Evolutionary conservation across 2,888 invertebrate species (phyloP), one percentile per base, ranked within the genome.

Genomic region (Cloeon dipterum): DNA sequence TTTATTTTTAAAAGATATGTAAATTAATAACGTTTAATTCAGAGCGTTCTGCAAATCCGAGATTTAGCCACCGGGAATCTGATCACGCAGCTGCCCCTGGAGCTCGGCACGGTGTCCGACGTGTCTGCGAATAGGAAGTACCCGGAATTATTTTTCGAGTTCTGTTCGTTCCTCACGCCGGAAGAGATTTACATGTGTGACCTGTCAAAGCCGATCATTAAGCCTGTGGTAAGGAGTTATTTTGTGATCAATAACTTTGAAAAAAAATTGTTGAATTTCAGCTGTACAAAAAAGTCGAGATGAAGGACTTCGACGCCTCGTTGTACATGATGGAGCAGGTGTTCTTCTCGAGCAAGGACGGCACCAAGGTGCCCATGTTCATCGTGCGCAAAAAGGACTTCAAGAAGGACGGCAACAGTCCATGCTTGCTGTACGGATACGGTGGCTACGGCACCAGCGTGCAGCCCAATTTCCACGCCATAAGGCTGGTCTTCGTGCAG

Each of bases 361-460:
- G 81, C 47, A 88, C 86, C 14, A 74, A 76, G 61, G 70, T 96
- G 46, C 94, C 94, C 16, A 94, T 96, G 93, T 96, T 91, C 56
- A 76, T 96, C 43, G 72, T 83, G 39, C 68, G 72, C 42, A 79
- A 74, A 56, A 78, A 78, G 78, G 67, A 64, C 40, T 48, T 77
- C 11, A 55, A 62, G 5, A 57, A 58, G 42, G 70, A 82, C 56
- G 73, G 78, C 3, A 61, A 66, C n/a, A 70, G 69, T 50, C 86
- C 93, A 1, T 78, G 83, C 42, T 61, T 93, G 33, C 59, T 98
- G 23, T 94, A 94, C 57, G 96, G 93, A 13, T 96, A 96, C 57
- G 96, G 96, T 38, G 96, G 96, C 1, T 98, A 98, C 58, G 93
- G 89, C 61, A 73, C 88, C 46, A 81, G 83, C 54, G 63, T 93